These are phyloP conservation scores for Otocyon megalotis DNA, from an alignment of 2,113 vertebrate genomes.

Conservation along the genomic window DNA sequence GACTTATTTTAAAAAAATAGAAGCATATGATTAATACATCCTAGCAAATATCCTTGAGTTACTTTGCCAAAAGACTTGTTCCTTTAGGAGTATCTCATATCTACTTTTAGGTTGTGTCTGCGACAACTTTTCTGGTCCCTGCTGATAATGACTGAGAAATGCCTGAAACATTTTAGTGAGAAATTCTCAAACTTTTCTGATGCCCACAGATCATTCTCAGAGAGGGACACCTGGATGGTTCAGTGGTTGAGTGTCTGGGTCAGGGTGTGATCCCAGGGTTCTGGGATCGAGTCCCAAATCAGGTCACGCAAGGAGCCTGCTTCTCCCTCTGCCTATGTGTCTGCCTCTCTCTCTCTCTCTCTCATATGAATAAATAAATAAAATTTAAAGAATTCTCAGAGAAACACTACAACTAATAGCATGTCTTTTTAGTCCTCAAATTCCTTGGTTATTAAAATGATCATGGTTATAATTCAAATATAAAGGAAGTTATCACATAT, in stretches of 20 bases:
- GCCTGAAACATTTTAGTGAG: background rate
- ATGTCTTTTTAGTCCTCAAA: background rate
- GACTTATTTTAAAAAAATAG: background rate
- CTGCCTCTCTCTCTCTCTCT: no score
- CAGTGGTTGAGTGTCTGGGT: no score
- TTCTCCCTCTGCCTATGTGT: no score
- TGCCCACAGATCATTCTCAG: background rate
- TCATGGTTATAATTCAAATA: background rate
- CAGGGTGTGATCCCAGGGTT: no score
- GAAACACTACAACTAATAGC: background rate
- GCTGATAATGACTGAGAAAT: background rate
- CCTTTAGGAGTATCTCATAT: background rate
- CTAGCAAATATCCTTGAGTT: conserved; percentile 34
- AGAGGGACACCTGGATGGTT: background rate
- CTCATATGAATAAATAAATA: no score
- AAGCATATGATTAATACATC: conserved; percentile 48
- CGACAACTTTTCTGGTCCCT: background rate
- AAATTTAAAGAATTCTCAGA: background rate
- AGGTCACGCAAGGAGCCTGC: no score
- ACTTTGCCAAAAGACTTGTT: conserved; percentile 10
- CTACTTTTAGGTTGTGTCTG: background rate
- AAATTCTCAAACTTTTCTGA: background rate
- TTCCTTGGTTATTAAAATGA: background rate
- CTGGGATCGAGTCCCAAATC: no score
- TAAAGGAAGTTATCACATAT: background rate